A percentile compares a stretch with the other conserved stretches of the same genome.
These are phyloP conservation scores for Alviniconcha marisindica DNA, from an alignment of 1,140 invertebrate species.

Conservation along the genomic window DNA sequence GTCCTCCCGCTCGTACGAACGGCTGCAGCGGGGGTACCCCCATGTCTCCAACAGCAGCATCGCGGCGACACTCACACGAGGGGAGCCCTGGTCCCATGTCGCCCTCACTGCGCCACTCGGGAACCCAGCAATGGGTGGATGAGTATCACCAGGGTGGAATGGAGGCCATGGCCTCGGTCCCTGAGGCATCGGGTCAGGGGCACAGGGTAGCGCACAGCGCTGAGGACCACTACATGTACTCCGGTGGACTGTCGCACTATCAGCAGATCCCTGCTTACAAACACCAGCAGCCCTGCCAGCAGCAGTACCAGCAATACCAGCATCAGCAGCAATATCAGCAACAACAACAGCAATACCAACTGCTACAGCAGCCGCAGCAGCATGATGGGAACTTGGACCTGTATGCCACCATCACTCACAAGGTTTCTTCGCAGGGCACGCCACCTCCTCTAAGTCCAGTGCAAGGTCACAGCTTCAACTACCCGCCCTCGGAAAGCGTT, in stretches of 20 bases:
- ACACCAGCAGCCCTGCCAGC: slow-evolving; percentile 8
- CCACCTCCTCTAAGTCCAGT: not conserved
- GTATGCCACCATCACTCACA: slow-evolving; percentile 20
- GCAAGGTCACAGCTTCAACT: too few species aligned
- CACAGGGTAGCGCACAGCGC: not conserved
- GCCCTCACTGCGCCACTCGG: slow-evolving; percentile 35
- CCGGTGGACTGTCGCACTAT: slow-evolving; percentile 30
- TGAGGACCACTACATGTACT: slow-evolving; percentile 27
- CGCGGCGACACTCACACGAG: slow-evolving; percentile 27
- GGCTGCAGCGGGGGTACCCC: slow-evolving; percentile 23
- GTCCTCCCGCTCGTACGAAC: slow-evolving; percentile 25
- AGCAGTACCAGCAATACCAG: not conserved
- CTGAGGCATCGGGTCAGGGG: not conserved
- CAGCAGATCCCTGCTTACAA: slow-evolving; percentile 5
- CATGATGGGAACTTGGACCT: not conserved
- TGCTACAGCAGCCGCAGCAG: not conserved
- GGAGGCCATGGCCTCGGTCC: not conserved
- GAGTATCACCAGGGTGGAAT: slow-evolving; percentile 18
- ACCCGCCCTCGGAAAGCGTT: not conserved
- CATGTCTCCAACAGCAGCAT: slow-evolving; percentile 40
- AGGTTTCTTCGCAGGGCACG: not conserved
- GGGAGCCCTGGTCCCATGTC: slow-evolving; percentile 43
- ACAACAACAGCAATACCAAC: not conserved
- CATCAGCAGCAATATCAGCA: slow-evolving; percentile 15
- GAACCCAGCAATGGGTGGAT: slow-evolving; percentile 34